Evolutionary conservation across 2,888 invertebrate species (phyloP), one percentile per base, ranked within the genome.

Genomic region (Hypsopygia costalis): DNA sequence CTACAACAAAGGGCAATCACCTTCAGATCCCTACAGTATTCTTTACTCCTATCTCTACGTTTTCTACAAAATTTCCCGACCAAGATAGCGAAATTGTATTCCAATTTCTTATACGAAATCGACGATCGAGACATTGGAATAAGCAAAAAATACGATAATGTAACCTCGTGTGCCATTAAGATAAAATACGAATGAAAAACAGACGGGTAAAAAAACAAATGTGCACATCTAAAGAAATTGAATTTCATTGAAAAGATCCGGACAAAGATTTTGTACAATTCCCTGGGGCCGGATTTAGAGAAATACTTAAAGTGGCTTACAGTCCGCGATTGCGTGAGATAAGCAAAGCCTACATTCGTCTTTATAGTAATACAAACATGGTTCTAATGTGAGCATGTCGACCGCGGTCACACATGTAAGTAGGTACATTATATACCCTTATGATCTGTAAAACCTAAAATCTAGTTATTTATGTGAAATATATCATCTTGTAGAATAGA

Each of bases 211-310:
- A 45, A 34, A 55, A 69, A 66, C 58, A 68, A 73, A 72, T 68
- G 69, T 60, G 61, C 66, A 58, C 63, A 69, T 70, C 68, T 52
- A 64, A 66, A 61, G 62, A 79, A 81, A 82, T 81, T 79, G 80
- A 81, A 81, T 79, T 80, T 74, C 73, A 78, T 74, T 78, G 77
- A 74, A 80, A 69, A 77, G 72, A 81, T 77, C 63, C 73, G 60
- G 67, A 69, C 69, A 69, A 64, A 72, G 80, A 81, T 79, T 72
- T 62, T 62, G 55, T 62, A 62, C 61, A 54, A 71, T 69, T 64
- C 71, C 63, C 69, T 50, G 53, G 69, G 64, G 73, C 57, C 49
- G 78, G 75, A 69, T 79, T 79, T 71, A 62, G 69, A 57, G 64
- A 59, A 73, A 73, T 70, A 70, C 76, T 75, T 78, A 77, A 76